Conservation (phyloP, 2,888 invertebrate genomes). For the Cantharis flavilabris region DNA sequence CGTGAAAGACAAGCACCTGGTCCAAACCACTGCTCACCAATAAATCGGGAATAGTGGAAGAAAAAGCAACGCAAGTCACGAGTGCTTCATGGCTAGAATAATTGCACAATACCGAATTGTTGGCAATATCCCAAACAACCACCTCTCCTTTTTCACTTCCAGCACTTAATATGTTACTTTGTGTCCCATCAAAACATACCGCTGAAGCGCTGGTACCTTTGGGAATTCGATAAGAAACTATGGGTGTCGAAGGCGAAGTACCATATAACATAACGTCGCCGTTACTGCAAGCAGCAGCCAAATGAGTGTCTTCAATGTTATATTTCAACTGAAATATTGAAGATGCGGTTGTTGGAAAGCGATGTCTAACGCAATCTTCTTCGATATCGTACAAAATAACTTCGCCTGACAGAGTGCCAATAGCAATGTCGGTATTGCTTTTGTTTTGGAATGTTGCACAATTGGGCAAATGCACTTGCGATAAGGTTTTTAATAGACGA, state of each 20-base stretch:
- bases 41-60: slow-evolving; percentile 61
- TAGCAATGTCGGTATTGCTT: slow-evolving; percentile 46
- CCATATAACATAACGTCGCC: slow-evolving; percentile 50
- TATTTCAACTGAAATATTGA: slow-evolving; percentile 46
- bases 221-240: slow-evolving; percentile 46
- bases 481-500: slow-evolving; percentile 47
- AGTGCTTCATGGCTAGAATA: slow-evolving; percentile 60
- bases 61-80: slow-evolving; percentile 62
- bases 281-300: slow-evolving; percentile 47
- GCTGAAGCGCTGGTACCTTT: slow-evolving; percentile 46
- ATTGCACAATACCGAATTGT: slow-evolving; percentile 42
- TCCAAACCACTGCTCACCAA: slow-evolving; percentile 63
- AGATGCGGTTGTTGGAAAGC: slow-evolving; percentile 43
- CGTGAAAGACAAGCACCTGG: slow-evolving; percentile 62
- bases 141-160: slow-evolving; percentile 52
- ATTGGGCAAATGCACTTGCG: slow-evolving; percentile 48
- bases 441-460: slow-evolving; percentile 50
- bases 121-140: slow-evolving; percentile 51
- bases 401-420: slow-evolving; percentile 48
- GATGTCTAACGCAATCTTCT: slow-evolving; percentile 43
- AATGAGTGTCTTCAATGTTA: slow-evolving; percentile 49
- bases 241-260: slow-evolving; percentile 42
- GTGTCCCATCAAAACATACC: slow-evolving; percentile 42
- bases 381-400: slow-evolving; percentile 52
- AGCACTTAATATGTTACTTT: slow-evolving; percentile 45